A percentile compares a stretch with the other conserved stretches of the same genome.
phyloP scores from a whole-genome alignment of 2,888 invertebrate species.

The Mesoligia furuncula region DNA sequence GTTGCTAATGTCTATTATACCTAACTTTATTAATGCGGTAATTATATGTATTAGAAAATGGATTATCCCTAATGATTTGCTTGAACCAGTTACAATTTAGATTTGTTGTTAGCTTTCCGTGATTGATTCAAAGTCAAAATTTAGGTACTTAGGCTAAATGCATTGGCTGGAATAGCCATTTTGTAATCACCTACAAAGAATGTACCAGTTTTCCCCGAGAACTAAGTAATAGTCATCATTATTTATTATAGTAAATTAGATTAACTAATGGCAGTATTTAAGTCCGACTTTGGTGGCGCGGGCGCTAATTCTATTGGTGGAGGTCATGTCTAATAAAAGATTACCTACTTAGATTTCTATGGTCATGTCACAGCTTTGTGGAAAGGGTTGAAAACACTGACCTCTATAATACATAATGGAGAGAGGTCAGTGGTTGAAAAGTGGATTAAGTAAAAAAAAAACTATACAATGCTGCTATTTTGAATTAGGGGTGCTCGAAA shows the following conservation, averaged over 20 bases:
- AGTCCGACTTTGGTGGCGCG: neutral
- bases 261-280: neutral
- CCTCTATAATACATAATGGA: too few species aligned
- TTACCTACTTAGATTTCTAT: neutral
- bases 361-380: too few species aligned
- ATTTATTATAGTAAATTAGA: slow-evolving; percentile 4
- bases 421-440: too few species aligned
- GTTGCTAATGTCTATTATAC: slow-evolving; percentile 16
- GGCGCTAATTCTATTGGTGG: too few species aligned
- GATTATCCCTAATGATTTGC: slow-evolving; percentile 30
- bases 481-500: neutral
- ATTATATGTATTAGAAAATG: slow-evolving; percentile 13
- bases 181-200: neutral
- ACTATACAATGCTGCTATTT: neutral
- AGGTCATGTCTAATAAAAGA: neutral
- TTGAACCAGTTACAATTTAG: slow-evolving; percentile 1
- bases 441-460: neutral
- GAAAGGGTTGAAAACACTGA: neutral
- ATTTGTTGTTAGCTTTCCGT: slow-evolving; percentile 29
- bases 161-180: slow-evolving; percentile 11
- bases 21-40: slow-evolving; percentile 17
- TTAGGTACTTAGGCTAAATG: slow-evolving; percentile 8
- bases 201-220: neutral
- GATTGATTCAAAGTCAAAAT: slow-evolving; percentile 16
- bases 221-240: slow-evolving; percentile 10